These are phyloP conservation scores for Pseudorhiza aurosa DNA, from an alignment of 30 jellyfish, hydroid and myxozoan species.

Conservation along the genomic window DNA sequence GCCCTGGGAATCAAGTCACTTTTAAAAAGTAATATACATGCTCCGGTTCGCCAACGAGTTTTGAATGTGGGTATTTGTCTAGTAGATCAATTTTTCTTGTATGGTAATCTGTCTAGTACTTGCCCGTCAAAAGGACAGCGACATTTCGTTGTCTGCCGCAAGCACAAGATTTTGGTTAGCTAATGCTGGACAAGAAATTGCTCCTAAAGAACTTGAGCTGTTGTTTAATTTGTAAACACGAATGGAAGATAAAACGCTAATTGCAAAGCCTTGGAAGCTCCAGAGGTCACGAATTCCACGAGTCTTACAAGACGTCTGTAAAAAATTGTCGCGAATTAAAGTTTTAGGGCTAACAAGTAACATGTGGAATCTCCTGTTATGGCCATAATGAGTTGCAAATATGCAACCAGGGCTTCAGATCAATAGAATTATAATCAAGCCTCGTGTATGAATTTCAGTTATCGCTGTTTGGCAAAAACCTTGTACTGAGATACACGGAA, in stretches of 20 bases:
- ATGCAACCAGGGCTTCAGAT: too few species aligned
- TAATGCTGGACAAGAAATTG: constrained; percentile 21
- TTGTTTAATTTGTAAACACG: constrained; percentile 16
- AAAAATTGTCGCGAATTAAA: too few species aligned
- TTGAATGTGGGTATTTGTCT: constrained; percentile 8
- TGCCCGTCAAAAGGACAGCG: constrained; percentile 17
- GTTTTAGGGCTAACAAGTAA: too few species aligned
- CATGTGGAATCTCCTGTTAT: too few species aligned
- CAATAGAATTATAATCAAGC: too few species aligned
- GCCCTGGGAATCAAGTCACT: too few species aligned
- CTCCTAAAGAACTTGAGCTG: background rate
- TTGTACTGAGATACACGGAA: too few species aligned
- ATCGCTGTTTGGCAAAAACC: too few species aligned
- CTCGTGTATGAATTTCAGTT: too few species aligned
- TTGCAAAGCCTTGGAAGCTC: background rate
- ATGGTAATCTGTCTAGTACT: background rate
- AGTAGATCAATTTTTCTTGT: background rate
- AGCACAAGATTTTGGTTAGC: constrained; percentile 18
- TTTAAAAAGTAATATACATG: too few species aligned
- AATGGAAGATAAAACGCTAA: background rate
- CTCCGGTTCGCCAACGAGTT: constrained; percentile 6
- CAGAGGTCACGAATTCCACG: background rate
- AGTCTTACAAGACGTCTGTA: too few species aligned
- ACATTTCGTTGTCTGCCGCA: background rate
- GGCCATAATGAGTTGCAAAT: too few species aligned